Evolutionary conservation across 64 coral and sea anemone species (phyloP), one percentile per base, ranked within the genome.

Genomic region (Actinia tenebrosa): DNA sequence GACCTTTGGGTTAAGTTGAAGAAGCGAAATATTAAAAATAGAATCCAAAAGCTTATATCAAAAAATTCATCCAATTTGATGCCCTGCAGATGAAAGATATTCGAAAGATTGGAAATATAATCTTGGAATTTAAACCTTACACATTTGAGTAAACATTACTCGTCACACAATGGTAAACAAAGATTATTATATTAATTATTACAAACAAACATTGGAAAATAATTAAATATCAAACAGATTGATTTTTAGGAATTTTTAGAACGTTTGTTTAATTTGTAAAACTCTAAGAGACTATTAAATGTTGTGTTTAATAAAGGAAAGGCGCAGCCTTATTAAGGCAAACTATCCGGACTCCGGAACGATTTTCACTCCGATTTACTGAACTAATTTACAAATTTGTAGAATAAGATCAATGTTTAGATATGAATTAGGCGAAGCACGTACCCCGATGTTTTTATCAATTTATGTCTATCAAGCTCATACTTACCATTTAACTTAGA

Each of bases 401-500:
- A 10, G 10, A 37, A 3, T 1, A 13, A 75, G 26, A 75, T 10
- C 43, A 75, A 75, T 75, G 69, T 75, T 75, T 75, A 75, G 26
- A 30, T 75, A 30, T 11, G 26, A 26, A 37, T 75, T 75, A 75
- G 1, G 11, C 42, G n/a, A 14, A 5, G 8, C 3, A 30, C n/a
- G 3, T 71, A 9, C 19, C 7, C 25, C 5, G 11, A 75, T 75
- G 69, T 75, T 13, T 75, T 75, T 75, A 75, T 75, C 69, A 75
- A 30, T 25, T 66, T 23, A n/a, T 10, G 60, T 61, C 15, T 61
- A 4, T 16, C 60, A 5, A 5, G 4, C 19, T 10, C 63, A 30
- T 75, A 75, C 69, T 75, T 75, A 75, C 69, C 69, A 75, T 42
- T 75, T 75, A 30, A n/a, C 69, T 75, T 42, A 42, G 69, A 75